These are phyloP conservation scores for Leucosticte australis DNA, from an alignment of 2,113 vertebrate species.

Conservation along the genomic window DNA sequence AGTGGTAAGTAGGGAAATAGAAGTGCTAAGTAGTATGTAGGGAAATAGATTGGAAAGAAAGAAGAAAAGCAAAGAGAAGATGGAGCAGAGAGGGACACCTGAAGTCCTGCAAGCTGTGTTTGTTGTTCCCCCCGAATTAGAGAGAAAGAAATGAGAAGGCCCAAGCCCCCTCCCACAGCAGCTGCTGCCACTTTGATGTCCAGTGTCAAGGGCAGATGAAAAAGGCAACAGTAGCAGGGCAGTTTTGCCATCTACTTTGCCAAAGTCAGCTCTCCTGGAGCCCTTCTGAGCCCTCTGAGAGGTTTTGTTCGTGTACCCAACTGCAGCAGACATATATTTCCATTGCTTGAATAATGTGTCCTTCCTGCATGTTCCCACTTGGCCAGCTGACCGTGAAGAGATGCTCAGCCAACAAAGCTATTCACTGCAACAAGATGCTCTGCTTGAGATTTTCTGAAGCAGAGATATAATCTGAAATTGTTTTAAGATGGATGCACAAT, in stretches of 20 bases:
- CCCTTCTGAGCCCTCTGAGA: neutral
- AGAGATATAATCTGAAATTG: neutral
- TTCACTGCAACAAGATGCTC: neutral
- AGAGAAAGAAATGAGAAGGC: neutral
- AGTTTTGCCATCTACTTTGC: neutral
- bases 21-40: neutral
- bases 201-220: neutral
- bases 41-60: neutral
- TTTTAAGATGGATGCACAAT: neutral
- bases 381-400: neutral
- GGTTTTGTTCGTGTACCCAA: neutral
- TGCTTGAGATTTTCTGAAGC: neutral
- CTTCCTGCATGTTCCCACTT: slow-evolving; percentile 1
- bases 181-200: neutral
- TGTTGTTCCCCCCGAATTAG: neutral
- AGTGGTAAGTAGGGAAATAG: neutral
- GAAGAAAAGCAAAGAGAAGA: neutral
- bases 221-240: neutral
- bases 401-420: neutral
- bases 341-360: neutral
- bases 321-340: neutral
- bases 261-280: neutral
- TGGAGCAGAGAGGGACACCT: neutral
- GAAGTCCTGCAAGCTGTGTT: neutral
- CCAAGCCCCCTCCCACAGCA: neutral